These are phyloP conservation scores for Malurus melanocephalus DNA, from an alignment of 2,113 vertebrate species.

Conservation along the genomic window DNA sequence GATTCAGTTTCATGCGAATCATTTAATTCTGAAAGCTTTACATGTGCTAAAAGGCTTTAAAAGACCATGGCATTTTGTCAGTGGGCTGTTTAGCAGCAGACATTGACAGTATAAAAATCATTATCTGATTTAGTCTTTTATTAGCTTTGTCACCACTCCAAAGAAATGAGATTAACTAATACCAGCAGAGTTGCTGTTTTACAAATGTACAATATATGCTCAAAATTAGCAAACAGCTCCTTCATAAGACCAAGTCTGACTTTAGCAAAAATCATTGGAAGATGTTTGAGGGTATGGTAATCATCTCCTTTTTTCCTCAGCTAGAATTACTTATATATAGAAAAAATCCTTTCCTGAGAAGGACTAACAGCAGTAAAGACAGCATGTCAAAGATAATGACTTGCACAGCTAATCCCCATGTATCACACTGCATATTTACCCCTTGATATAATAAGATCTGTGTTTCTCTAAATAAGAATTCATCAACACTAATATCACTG, in stretches of 20 bases:
- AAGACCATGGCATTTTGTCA: background rate
- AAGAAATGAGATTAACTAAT: background rate
- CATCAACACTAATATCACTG: constrained; percentile 16
- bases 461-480: constrained; percentile 24
- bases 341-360: background rate
- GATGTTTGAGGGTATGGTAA: background rate
- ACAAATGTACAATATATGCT: background rate
- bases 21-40: constrained; percentile 7
- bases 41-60: constrained; percentile 6
- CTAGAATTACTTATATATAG: background rate
- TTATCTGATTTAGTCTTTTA: constrained; percentile 24
- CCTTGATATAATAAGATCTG: background rate
- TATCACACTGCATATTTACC: constrained; percentile 27
- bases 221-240: background rate
- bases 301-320: background rate
- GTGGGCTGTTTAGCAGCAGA: background rate
- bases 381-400: constrained; percentile 11
- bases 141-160: constrained; percentile 5
- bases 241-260: background rate
- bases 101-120: background rate
- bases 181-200: background rate
- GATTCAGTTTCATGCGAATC: background rate
- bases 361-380: background rate
- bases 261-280: background rate
- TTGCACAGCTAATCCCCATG: background rate